These are phyloP conservation scores for Mongoloraphidia duomilia DNA, from an alignment of 2,888 invertebrate species.

Conservation along the genomic window DNA sequence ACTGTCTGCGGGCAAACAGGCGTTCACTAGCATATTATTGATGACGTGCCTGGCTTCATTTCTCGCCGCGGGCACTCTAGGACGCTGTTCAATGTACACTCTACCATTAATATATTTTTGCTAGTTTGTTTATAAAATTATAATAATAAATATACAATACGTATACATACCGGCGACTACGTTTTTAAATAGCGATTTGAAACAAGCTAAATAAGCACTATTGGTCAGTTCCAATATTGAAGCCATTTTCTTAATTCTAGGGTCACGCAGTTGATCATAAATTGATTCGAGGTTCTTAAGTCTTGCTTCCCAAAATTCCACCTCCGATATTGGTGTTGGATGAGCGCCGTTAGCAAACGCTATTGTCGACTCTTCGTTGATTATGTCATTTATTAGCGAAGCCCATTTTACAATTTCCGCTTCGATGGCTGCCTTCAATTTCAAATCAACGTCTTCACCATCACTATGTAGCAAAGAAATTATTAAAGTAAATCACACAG, in stretches of 20 bases:
- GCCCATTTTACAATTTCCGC: conserved; percentile 80
- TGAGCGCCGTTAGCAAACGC: conserved; percentile 52
- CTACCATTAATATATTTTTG: no score
- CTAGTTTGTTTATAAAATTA: no score
- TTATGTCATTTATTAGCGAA: conserved; percentile 59
- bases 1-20: no score
- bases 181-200: conserved; percentile 63
- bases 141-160: no score
- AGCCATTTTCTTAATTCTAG: conserved; percentile 70
- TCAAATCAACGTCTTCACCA: conserved; percentile 45
- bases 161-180: conserved; percentile 54
- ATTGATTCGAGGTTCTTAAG: conserved; percentile 72
- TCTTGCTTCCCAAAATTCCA: conserved; percentile 68
- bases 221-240: conserved; percentile 59
- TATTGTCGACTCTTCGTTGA: conserved; percentile 59
- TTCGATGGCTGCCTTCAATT: conserved; percentile 70
- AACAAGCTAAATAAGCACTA: conserved; percentile 66
- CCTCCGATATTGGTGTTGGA: conserved; percentile 56
- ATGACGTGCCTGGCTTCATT: no score
- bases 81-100: no score
- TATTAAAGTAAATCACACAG: neutral
- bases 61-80: no score
- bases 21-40: no score
- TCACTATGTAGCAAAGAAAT: conserved; percentile 26
- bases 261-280: conserved; percentile 72